Base-by-base conservation (phyloP, 2,113 vertebrate species). In the Notiomystis cincta region DNA sequence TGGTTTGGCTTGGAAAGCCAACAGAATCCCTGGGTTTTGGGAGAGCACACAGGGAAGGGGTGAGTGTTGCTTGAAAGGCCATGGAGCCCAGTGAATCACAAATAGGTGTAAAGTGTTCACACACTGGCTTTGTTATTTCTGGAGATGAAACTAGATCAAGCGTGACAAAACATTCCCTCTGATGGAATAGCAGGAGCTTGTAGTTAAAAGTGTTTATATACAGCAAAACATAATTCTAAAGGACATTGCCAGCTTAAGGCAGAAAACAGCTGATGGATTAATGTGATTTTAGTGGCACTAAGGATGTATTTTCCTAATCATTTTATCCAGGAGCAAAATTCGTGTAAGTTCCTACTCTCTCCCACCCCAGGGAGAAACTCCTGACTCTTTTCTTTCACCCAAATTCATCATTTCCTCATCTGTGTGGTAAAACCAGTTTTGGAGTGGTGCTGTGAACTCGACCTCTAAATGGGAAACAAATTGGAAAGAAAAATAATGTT, bases 211-310 rank as follows among this genome's bases (percentile, higher is more conserved):
- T 70, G 71, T 90, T 93, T 80, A 16, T 62, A 27, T 54, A 57
- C 35, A 91, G 67, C 70, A 77, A 73, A 96, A 56, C 64, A 37
- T 76, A 33, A 70, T 83, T 96, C 75, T 91, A 77, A 94, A 94
- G 79, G 87, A 88, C 90, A 7, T 88, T 48, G 22, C 61, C 78
- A 86, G 90, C 84, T 97, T 73, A n/a, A 19, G 75, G 93, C 90
- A 95, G 66, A 95, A 93, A 48, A 5, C 37, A 87, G 40, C 78
- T 93, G 87, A 95, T 91, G 66, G 93, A 72, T 72, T 95, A 76
- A 78, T 66, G 78, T 88, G 92, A 62, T 91, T 90, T 93, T 66
- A 58, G 84, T 95, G 82, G 73, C 82, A 90, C 72, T 79, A 50
- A 69, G 88, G 87, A 57, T 85, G 53, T 72, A n/a, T 91, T 94